Conservation (phyloP, 2,888 invertebrate species). For the Lottia gigantea region DNA sequence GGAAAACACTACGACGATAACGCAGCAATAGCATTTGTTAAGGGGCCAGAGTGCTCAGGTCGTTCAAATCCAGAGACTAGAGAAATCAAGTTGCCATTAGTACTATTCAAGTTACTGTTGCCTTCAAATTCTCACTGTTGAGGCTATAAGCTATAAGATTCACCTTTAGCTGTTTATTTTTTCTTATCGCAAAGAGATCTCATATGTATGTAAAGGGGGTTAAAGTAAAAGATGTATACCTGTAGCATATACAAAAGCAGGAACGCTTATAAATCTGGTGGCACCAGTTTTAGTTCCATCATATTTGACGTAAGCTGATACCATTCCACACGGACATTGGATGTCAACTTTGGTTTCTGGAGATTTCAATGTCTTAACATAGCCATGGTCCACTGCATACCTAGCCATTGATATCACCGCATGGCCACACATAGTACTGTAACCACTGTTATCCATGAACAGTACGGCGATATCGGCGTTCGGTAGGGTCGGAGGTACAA, state of each 20-base stretch:
- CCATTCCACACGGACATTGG: slow-evolving; percentile 67
- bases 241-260: slow-evolving; percentile 60
- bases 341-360: slow-evolving; percentile 62
- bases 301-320: slow-evolving; percentile 53
- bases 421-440: slow-evolving; percentile 69
- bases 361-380: slow-evolving; percentile 38
- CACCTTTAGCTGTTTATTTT: too few species aligned
- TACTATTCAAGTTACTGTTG: too few species aligned
- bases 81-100: too few species aligned
- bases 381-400: slow-evolving; percentile 53
- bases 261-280: slow-evolving; percentile 66
- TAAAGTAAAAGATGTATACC: slow-evolving; percentile 39
- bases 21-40: too few species aligned
- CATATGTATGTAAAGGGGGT: too few species aligned
- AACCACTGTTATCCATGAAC: slow-evolving; percentile 68
- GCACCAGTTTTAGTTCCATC: slow-evolving; percentile 31
- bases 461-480: slow-evolving; percentile 62
- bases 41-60: too few species aligned
- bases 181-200: too few species aligned
- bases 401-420: slow-evolving; percentile 65
- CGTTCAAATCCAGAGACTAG: too few species aligned
- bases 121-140: too few species aligned
- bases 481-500: slow-evolving; percentile 57
- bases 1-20: too few species aligned
- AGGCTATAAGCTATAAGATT: too few species aligned